Percentiles rank a stretch among this genome's conserved stretches.
Evolutionary conservation across 2,113 vertebrate genomes (phyloP).

Genomic region (Hydrochoerus hydrochaeris): DNA sequence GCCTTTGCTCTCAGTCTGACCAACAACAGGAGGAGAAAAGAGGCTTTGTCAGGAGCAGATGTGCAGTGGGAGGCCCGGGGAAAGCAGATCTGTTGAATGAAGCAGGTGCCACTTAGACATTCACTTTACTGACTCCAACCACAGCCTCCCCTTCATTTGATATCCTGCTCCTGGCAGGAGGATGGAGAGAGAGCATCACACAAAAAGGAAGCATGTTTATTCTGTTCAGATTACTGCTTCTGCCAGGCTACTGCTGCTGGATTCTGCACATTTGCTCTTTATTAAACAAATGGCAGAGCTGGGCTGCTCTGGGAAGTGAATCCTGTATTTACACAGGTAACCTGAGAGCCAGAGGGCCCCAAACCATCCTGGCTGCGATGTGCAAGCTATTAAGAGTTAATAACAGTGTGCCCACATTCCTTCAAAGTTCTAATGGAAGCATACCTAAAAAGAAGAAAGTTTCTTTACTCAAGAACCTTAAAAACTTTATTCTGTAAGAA

Average conservation of each 20-base stretch:
- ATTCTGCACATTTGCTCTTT: constrained; percentile 73
- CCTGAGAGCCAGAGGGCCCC: constrained; percentile 64
- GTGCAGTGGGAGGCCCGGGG: constrained; percentile 75
- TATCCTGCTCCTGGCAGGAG: constrained; percentile 70
- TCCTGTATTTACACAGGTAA: constrained; percentile 65
- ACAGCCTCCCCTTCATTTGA: constrained; percentile 76
- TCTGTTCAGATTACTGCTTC: constrained; percentile 73
- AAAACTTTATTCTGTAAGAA: constrained; percentile 43
- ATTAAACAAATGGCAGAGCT: constrained; percentile 64
- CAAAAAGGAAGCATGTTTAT: constrained; percentile 72
- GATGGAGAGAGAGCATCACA: constrained; percentile 56
- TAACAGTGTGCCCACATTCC: constrained; percentile 66
- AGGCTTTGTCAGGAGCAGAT: constrained; percentile 81
- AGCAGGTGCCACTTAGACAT: constrained; percentile 79
- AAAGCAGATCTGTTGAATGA: constrained; percentile 75
- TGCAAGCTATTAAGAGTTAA: constrained; percentile 53
- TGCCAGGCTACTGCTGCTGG: constrained; percentile 75
- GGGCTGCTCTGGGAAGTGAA: constrained; percentile 42
- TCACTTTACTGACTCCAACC: constrained; percentile 68
- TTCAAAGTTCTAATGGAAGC: constrained; percentile 41
- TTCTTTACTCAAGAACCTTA: constrained; percentile 48
- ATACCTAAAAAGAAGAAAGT: constrained; percentile 45
- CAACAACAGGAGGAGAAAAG: constrained; percentile 75
- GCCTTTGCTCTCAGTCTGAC: constrained; percentile 62
- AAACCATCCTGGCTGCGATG: background rate